Evolutionary conservation across 2,113 vertebrate species (phyloP).

Genomic region (Talpa occidentalis): DNA sequence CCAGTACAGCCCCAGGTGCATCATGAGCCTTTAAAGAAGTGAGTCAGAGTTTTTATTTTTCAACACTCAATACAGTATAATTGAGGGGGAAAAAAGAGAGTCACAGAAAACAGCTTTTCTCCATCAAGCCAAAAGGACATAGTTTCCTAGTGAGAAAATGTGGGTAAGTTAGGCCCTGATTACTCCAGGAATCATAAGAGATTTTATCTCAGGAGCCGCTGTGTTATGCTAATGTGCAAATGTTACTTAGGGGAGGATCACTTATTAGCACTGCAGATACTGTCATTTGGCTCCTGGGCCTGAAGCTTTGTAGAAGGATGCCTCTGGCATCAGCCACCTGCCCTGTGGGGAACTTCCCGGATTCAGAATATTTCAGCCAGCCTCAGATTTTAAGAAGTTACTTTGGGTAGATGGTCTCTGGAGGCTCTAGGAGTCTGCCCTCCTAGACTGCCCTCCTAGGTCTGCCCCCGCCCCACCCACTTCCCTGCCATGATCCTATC

Average conservation of each 20-base stretch:
- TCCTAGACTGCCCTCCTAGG: too few relatives aligned
- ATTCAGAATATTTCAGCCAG: not conserved
- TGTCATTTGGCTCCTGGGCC: not conserved
- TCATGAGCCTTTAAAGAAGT: not conserved
- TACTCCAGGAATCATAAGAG: not conserved
- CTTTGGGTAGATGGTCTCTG: not conserved
- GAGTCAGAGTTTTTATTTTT: conserved; percentile 6
- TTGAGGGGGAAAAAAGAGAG: not conserved
- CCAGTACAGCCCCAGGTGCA: not conserved
- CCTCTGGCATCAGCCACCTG: not conserved
- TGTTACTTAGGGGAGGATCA: not conserved
- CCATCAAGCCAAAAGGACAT: conserved; percentile 24
- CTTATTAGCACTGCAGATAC: not conserved
- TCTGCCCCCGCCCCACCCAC: too few relatives aligned
- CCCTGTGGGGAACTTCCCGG: not conserved
- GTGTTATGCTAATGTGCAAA: not conserved
- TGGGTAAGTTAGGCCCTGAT: not conserved
- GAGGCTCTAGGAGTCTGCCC: not conserved
- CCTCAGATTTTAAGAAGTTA: not conserved
- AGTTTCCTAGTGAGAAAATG: conserved; percentile 63
- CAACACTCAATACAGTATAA: not conserved
- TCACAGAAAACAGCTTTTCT: conserved; percentile 28
- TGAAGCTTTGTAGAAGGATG: not conserved
- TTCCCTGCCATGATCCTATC: not conserved
- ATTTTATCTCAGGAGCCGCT: conserved; percentile 20